Conservation (phyloP, 1,140 invertebrate genomes). For the Himalopsyche phryganea region DNA sequence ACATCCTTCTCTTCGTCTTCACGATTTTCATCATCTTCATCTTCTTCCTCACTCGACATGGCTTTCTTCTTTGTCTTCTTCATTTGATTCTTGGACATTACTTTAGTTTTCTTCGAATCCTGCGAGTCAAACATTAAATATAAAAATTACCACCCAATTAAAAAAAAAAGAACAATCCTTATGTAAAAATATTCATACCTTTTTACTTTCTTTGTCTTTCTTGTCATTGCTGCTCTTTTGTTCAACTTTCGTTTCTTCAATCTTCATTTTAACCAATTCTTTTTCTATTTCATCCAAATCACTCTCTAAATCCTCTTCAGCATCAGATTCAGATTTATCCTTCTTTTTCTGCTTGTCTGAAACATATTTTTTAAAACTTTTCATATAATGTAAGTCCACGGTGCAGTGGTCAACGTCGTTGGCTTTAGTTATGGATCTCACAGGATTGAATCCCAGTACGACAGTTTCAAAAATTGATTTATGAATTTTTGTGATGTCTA, state of each 20-base stretch:
- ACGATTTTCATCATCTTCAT: conserved; percentile 15
- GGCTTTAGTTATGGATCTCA: too few species aligned
- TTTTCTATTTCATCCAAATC: conserved; percentile 30
- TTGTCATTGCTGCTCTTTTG: conserved; percentile 18
- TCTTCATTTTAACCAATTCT: conserved; percentile 29
- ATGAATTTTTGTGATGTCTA: too few species aligned
- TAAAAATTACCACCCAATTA: too few species aligned
- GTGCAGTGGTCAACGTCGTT: too few species aligned
- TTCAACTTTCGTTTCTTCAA: conserved; percentile 23
- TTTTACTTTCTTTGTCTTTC: conserved; percentile 27
- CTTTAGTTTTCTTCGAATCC: conserved; percentile 18
- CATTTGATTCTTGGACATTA: conserved; percentile 30
- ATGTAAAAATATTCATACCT: conserved; percentile 8
- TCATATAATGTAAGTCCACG: too few species aligned
- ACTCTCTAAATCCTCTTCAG: conserved; percentile 21
- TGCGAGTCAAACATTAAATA: background rate
- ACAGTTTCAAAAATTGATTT: too few species aligned
- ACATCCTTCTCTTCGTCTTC: conserved; percentile 34
- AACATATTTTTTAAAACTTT: background rate
- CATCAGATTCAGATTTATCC: conserved; percentile 27
- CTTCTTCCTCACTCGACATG: conserved; percentile 25
- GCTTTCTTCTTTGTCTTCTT: conserved; percentile 31
- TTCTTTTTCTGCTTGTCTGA: conserved; percentile 37
- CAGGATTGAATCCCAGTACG: too few species aligned
- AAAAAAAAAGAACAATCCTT: too few species aligned